A percentile compares a stretch with the other conserved stretches of the same genome.
phyloP scores from a whole-genome alignment of 1,140 invertebrate genomes.

The Aplysia californica region DNA sequence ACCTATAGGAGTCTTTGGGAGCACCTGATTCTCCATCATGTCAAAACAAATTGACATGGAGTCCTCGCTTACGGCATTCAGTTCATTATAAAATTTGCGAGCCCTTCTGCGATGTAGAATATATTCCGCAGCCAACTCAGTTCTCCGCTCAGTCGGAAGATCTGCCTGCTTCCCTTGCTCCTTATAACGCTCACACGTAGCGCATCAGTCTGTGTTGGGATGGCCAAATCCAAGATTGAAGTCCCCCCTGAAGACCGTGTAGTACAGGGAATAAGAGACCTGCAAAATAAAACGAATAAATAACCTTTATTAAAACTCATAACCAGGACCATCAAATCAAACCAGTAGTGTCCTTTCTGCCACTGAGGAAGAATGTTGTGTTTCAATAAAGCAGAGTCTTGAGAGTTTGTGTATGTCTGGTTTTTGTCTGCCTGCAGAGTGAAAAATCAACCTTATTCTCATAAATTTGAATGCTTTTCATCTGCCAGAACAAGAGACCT shows the following conservation, averaged over 20 bases:
- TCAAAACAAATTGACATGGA: slow-evolving; percentile 20
- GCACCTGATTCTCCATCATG: slow-evolving; percentile 28
- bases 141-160: background rate
- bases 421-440: too few relatives aligned
- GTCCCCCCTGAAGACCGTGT: slow-evolving; percentile 3
- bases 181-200: background rate
- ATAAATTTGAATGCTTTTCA: too few relatives aligned
- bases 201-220: slow-evolving; percentile 3
- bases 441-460: too few relatives aligned
- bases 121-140: background rate
- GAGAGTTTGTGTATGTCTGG: too few relatives aligned
- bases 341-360: too few relatives aligned
- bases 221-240: slow-evolving; percentile 32
- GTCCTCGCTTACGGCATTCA: slow-evolving; percentile 7
- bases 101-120: slow-evolving; percentile 15
- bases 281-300: too few relatives aligned
- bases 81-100: slow-evolving; percentile 11
- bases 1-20: slow-evolving; percentile 20
- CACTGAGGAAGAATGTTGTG: too few relatives aligned
- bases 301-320: too few relatives aligned
- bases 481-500: too few relatives aligned
- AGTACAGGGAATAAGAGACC: slow-evolving; percentile 21
- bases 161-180: background rate
- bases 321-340: too few relatives aligned
- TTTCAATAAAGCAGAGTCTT: too few relatives aligned